These are phyloP conservation scores for Spodoptera litura DNA, from an alignment of 1,140 invertebrate genomes.

Conservation along the genomic window DNA sequence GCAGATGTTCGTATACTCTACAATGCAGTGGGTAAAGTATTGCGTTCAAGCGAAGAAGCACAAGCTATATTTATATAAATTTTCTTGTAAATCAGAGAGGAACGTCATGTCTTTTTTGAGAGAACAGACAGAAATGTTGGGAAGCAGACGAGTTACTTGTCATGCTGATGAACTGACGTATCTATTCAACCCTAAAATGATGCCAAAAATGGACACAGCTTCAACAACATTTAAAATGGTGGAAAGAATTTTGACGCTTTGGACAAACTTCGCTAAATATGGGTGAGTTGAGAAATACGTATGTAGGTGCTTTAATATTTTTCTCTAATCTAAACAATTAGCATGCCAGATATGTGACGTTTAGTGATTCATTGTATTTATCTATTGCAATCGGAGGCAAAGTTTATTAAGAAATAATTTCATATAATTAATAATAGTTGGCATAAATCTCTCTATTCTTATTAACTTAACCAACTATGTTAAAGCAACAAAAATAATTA, in stretches of 20 bases:
- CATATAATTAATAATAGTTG: too few relatives aligned
- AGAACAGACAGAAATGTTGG: constrained; percentile 34
- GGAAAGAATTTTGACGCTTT: constrained; percentile 44
- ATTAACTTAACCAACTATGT: too few relatives aligned
- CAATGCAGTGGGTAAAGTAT: constrained; percentile 52
- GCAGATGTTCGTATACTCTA: constrained; percentile 45
- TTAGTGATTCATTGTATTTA: too few relatives aligned
- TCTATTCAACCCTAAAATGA: constrained; percentile 79
- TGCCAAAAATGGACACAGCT: constrained; percentile 47
- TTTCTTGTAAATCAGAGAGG: constrained; percentile 77
- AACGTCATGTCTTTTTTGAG: constrained; percentile 59
- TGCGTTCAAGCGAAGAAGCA: constrained; percentile 46
- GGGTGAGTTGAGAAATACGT: constrained; percentile 35
- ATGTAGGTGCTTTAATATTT: too few relatives aligned
- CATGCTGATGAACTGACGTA: constrained; percentile 88
- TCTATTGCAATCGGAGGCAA: too few relatives aligned
- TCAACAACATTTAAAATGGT: constrained; percentile 42
- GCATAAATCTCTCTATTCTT: too few relatives aligned
- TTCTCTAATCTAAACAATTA: too few relatives aligned
- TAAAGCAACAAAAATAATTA: too few relatives aligned
- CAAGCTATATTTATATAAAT: constrained; percentile 64
- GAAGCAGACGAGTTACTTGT: constrained; percentile 51
- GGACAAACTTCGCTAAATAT: constrained; percentile 89
- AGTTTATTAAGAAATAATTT: too few relatives aligned
- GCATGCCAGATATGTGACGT: too few relatives aligned